Evolutionary conservation across 2,888 invertebrate genomes (phyloP).

Genomic region (Watsonalla cultraria): DNA sequence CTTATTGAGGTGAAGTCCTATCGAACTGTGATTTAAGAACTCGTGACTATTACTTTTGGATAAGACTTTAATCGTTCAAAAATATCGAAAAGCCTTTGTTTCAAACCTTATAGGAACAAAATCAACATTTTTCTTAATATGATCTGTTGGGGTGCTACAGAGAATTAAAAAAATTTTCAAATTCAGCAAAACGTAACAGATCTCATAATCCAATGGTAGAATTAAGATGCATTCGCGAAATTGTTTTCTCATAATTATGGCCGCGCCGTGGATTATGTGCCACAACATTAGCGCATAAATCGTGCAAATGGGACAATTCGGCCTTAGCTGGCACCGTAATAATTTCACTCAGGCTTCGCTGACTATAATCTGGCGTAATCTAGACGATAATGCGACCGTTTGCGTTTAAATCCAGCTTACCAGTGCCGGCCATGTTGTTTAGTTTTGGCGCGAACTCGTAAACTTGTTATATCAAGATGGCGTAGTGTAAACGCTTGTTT

Average conservation of each 20-base stretch:
- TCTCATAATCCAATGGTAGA: slow-evolving; percentile 58
- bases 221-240: slow-evolving; percentile 73
- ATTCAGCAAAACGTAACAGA: slow-evolving; percentile 27
- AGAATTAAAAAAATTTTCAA: too few relatives aligned
- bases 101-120: too few relatives aligned
- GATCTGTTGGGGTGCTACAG: too few relatives aligned
- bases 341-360: slow-evolving; percentile 63
- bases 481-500: slow-evolving; percentile 38
- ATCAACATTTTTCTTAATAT: too few relatives aligned
- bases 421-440: slow-evolving; percentile 54
- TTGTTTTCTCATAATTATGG: slow-evolving; percentile 78
- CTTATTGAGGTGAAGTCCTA: too few relatives aligned
- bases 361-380: slow-evolving; percentile 78
- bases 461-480: slow-evolving; percentile 61
- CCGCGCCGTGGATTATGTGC: slow-evolving; percentile 61
- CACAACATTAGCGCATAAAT: slow-evolving; percentile 76
- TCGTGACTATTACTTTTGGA: too few relatives aligned
- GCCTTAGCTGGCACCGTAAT: slow-evolving; percentile 74
- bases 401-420: slow-evolving; percentile 65
- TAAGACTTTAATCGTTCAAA: too few relatives aligned
- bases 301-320: slow-evolving; percentile 71
- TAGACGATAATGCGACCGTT: slow-evolving; percentile 73
- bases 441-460: slow-evolving; percentile 48
- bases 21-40: too few relatives aligned
- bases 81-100: too few relatives aligned